phyloP scores from a whole-genome alignment of 2,797 vertebrate genomes.

The Peromyscus eremicus region DNA sequence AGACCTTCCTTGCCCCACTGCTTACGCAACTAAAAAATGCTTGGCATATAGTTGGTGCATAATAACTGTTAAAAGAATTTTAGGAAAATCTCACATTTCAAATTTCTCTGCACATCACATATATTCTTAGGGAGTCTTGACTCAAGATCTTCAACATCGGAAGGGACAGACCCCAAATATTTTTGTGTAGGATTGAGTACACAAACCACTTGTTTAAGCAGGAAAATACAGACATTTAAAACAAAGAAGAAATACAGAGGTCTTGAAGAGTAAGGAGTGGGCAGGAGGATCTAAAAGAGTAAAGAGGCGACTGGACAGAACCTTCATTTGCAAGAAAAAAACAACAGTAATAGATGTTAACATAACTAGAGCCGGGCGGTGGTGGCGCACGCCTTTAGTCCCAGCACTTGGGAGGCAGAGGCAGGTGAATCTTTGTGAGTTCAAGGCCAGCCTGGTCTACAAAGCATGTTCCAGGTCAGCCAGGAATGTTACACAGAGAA shows the following conservation, averaged over 20 bases:
- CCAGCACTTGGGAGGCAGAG: no score
- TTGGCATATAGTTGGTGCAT: not conserved
- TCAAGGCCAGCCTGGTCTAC: no score
- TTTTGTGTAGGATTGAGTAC: constrained; percentile 19
- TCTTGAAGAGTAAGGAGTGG: constrained; percentile 40
- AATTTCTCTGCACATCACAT: constrained; percentile 13
- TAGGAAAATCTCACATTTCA: constrained; percentile 30
- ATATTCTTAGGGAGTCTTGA: not conserved
- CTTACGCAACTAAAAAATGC: not conserved
- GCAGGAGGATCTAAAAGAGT: not conserved
- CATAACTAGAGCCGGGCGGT: not conserved
- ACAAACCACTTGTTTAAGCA: constrained; percentile 42
- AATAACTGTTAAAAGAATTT: constrained; percentile 21
- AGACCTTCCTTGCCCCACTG: not conserved
- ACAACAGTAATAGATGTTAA: constrained; percentile 7
- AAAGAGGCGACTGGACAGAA: not conserved
- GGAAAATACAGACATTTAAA: constrained; percentile 36
- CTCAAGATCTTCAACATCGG: not conserved
- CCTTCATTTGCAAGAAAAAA: constrained; percentile 48
- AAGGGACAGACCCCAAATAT: not conserved
- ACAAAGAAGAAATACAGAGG: constrained; percentile 36
- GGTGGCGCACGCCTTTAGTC: no score
- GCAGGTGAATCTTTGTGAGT: no score
- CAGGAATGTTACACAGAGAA: no score
- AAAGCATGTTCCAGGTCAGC: no score